Base-by-base conservation (phyloP, 2,888 invertebrate species). In the Drosophila affinis region DNA sequence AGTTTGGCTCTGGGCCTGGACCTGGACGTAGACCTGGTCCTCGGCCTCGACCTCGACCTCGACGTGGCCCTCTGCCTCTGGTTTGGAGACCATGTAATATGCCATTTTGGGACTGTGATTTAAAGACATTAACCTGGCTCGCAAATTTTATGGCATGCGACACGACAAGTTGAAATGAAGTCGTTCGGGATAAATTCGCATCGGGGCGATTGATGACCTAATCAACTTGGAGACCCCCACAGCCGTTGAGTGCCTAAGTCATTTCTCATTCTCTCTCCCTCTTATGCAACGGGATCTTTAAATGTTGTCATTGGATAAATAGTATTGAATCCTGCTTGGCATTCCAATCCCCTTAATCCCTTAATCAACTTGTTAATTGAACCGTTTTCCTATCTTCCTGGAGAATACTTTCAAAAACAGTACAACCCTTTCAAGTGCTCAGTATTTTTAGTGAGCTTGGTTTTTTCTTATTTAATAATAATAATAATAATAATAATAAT, bases 31-130 rank as follows among this genome's bases (percentile, higher is more conserved):
- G 12, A 10, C 29, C 55, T 34, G 14, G 12, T 1, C 27, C 34
- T 34, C 18, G 21, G 34, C 39, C 21, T 54, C 18, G n/a, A n/a
- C 27, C 17, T 32, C 39, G 12, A 10, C 29, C 55, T 17, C 12
- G 9, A 3, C 34, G 4, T 34, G 14, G 12, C 6, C 27, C 34
- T 34, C 18, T 39, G 34, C 39, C 21, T 54, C 18, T 18, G 48
- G 21, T 6, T 18, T 17, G 48, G 48, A 3, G 18, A 44, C 48
- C 70, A 83, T 86, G 87, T 68, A 79, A 87, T 81, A 81, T 84
- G 85, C 73, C 78, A 72, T 87, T 87, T 73, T 72, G 64, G 47
- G 77, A 71, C 82, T 57, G 85, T 87, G 83, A 83, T 83, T 83
- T 87, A 83, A 83, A 83, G 87, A 85, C 85, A 81, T 87, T 79